These are phyloP conservation scores for Halocynthia roretzi DNA, from an alignment of 23 tunicate species.

Conservation along the genomic window DNA sequence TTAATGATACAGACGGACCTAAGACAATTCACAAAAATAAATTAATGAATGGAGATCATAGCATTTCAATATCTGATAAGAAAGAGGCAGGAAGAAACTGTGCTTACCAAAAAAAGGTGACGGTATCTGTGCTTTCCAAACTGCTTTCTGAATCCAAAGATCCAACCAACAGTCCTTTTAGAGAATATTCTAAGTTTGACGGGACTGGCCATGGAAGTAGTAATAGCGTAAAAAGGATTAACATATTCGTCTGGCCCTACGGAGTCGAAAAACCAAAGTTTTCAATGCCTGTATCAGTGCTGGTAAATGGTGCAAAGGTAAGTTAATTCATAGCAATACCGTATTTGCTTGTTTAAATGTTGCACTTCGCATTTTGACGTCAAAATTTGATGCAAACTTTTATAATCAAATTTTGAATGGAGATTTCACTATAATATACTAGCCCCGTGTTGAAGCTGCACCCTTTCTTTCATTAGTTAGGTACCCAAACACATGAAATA, in stretches of 20 bases:
- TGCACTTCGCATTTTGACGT: too few relatives aligned
- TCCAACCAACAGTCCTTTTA: constrained; percentile 46
- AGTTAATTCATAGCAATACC: neutral
- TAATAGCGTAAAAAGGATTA: constrained; percentile 32
- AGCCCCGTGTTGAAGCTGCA: too few relatives aligned
- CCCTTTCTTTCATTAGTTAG: too few relatives aligned
- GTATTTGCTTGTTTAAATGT: too few relatives aligned
- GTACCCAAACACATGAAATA: neutral
- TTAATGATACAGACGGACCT: too few relatives aligned
- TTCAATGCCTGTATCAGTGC: constrained; percentile 44
- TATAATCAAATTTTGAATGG: too few relatives aligned
- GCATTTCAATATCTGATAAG: too few relatives aligned
- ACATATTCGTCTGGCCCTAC: constrained; percentile 63
- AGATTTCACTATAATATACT: too few relatives aligned
- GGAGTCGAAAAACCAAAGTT: constrained; percentile 49
- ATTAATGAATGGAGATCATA: too few relatives aligned
- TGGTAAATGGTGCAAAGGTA: constrained; percentile 55
- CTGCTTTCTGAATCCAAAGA: constrained; percentile 29
- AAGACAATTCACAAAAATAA: too few relatives aligned
- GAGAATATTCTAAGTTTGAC: constrained; percentile 78
- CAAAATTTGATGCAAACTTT: too few relatives aligned
- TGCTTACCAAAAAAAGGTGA: neutral
- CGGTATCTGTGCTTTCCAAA: constrained; percentile 39
- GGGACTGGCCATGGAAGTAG: constrained; percentile 66
- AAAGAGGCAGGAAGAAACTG: too few relatives aligned